Percentiles rank a stretch among this genome's conserved stretches.
These are phyloP conservation scores for Myripristis jacobus DNA, from an alignment of 2,797 vertebrate species.

Conservation along the genomic window DNA sequence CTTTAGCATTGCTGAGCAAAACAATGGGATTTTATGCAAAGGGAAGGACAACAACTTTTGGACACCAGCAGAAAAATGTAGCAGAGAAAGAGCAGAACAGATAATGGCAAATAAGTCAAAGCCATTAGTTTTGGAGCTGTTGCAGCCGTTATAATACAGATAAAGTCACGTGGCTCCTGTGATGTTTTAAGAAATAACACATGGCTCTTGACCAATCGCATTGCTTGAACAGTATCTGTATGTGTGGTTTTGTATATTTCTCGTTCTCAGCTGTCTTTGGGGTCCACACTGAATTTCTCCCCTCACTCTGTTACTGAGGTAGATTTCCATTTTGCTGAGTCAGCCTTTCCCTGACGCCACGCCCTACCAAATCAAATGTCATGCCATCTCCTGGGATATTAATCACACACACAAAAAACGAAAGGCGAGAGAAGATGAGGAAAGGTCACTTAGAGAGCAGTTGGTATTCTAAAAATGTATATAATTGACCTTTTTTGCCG, in stretches of 20 bases:
- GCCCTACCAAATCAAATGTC: slow-evolving; percentile 80
- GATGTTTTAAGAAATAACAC: too few species aligned
- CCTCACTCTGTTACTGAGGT: slow-evolving; percentile 59
- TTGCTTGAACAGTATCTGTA: not conserved
- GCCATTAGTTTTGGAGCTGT: too few species aligned
- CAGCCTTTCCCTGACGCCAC: slow-evolving; percentile 59
- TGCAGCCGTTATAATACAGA: too few species aligned
- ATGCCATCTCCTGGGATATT: slow-evolving; percentile 75
- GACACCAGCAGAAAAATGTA: slow-evolving; percentile 22
- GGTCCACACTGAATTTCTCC: slow-evolving; percentile 45
- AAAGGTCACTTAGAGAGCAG: slow-evolving; percentile 38
- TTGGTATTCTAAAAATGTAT: not conserved
- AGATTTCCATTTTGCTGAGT: slow-evolving; percentile 79
- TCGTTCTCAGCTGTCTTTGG: slow-evolving; percentile 4
- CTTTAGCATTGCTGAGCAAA: too few species aligned
- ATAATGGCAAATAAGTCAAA: not conserved
- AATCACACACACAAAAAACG: slow-evolving; percentile 65
- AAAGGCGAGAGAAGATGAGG: not conserved
- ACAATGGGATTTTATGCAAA: too few species aligned
- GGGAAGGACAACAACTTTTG: slow-evolving; percentile 1
- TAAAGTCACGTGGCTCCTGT: too few species aligned
- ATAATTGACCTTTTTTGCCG: too few species aligned
- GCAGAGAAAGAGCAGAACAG: slow-evolving; percentile 22
- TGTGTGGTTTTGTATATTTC: slow-evolving; percentile 22
- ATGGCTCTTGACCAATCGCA: too few species aligned